Evolutionary conservation across 1,140 invertebrate species (phyloP).

Genomic region (Pachyrhynchus sulphureomaculatus): DNA sequence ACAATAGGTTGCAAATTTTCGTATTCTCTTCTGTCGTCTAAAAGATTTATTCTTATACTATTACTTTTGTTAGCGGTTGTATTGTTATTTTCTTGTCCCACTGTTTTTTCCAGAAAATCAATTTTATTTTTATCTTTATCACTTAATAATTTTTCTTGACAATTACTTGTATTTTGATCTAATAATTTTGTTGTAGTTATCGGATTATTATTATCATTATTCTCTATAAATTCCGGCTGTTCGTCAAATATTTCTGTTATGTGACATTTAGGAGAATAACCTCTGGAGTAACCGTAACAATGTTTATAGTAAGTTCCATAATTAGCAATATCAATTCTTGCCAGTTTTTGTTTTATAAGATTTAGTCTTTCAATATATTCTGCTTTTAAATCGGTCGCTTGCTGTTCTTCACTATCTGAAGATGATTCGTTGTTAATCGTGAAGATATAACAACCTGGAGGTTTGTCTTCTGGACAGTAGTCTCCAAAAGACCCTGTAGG

Average conservation of each 20-base stretch:
- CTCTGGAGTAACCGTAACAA: slow-evolving; percentile 1
- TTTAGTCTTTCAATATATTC: slow-evolving; percentile 17
- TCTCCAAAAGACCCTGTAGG: not conserved
- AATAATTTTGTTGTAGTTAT: no score
- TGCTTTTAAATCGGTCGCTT: slow-evolving; percentile 3
- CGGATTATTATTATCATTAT: not conserved
- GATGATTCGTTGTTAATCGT: not conserved
- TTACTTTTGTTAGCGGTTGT: no score
- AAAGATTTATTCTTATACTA: no score
- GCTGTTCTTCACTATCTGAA: not conserved
- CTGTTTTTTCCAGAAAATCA: no score
- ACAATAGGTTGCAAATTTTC: no score
- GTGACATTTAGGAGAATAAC: not conserved
- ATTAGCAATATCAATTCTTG: slow-evolving; percentile 12
- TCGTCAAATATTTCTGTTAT: slow-evolving; percentile 17
- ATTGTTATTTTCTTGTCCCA: no score
- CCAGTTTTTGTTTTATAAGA: slow-evolving; percentile 10
- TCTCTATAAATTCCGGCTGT: not conserved
- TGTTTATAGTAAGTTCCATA: slow-evolving; percentile 7
- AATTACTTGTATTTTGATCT: no score
- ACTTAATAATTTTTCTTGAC: no score
- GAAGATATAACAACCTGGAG: not conserved
- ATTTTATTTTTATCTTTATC: no score
- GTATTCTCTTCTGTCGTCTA: no score
- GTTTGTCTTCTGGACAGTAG: not conserved